Base-by-base conservation (phyloP, 2,888 invertebrate genomes). In the Apotomis turbidana region DNA sequence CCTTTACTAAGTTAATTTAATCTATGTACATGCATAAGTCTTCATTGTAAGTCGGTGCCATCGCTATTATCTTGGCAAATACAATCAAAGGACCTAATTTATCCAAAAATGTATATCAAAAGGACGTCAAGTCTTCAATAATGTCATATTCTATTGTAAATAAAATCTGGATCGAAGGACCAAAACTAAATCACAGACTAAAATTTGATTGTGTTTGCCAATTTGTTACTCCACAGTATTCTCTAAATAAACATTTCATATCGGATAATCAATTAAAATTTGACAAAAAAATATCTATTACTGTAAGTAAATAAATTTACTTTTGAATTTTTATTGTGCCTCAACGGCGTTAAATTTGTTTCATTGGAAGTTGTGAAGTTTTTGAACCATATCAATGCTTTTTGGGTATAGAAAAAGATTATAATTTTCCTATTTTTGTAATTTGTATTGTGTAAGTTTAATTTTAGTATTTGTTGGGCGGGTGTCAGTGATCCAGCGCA, bases 301-400 rank as follows among this genome's bases (percentile, higher is more conserved):
- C 73, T 80, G 78, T 79, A 78, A 79, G 80, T 79, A 51, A 73
- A 66, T 68, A 67, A 67, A 55, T 73, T 78, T 76, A 74, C 71
- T 74, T 74, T 78, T 44, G 64, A 76, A 75, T 41, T 27, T 74
- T 75, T 64, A 76, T 64, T 79, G 62, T 74, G 86, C 87, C 88
- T 81, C 74, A 74, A 76, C 74, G 88, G 86, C 84, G 79, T 76
- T 82, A 86, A 86, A 85, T 86, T 85, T 74, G 80, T 87, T 87
- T 88, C 78, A 85, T 84, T 83, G 76, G 78, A 85, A 81, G 89
- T 90, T 90, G 88, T 90, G 89, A 90, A 78, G 79, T 85, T 85
- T 79, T 85, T 81, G 81, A 87, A 80, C 87, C 90, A 90, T 90
- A 90, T 90, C 89, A 90, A 78, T 83, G 85, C 87, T 83, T 73